Evolutionary conservation across 2,797 vertebrate species (phyloP), one percentile per base, ranked within the genome.

Genomic region (Phoxinus dragarum): DNA sequence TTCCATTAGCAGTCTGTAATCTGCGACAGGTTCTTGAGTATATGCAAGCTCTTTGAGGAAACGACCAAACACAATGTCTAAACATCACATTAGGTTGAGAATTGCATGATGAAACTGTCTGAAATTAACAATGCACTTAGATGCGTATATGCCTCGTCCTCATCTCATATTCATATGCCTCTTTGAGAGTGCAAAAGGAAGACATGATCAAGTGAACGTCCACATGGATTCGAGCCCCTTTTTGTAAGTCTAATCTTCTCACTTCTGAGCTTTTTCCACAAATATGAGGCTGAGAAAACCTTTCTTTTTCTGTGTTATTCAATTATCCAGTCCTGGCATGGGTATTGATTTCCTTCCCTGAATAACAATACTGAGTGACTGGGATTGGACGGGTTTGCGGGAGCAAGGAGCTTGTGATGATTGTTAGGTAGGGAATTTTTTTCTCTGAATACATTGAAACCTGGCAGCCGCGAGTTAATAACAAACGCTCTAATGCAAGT

Each of bases 51-150:
- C n/a, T 82, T 85, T 85, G 73, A 64, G 80, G 44, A 34, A 71
- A 71, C 49, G 66, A 27, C 78, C 67, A 84, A 86, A 87, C 36
- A 47, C 38, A 71, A 21, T 16, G 16, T 68, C 52, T 82, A 69
- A 82, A 59, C 52, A 79, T 73, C 78, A 27, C 69, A 80, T 85
- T 80, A 80, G 69, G 73, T 78, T 72, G 88, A 27, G 7, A 84
- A 73, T 74, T 56, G 40, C 61, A 73, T 90, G 89, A 91, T 89
- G 86, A 87, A 93, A 90, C 77, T 52, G 69, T 66, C 11, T 87
- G 89, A 91, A 92, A 90, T 42, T 27, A 12, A 76, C 44, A 75
- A 73, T 71, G 27, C 12, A 44, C 27, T 71, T 71, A 44, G 49
- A 44, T 71, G 31, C 52, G 4, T 56, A 38, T 27, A 44, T 40